Percentiles rank a stretch among this genome's conserved stretches.
Conservation (phyloP, 2,888 invertebrate genomes). For the Thera obeliscata region DNA sequence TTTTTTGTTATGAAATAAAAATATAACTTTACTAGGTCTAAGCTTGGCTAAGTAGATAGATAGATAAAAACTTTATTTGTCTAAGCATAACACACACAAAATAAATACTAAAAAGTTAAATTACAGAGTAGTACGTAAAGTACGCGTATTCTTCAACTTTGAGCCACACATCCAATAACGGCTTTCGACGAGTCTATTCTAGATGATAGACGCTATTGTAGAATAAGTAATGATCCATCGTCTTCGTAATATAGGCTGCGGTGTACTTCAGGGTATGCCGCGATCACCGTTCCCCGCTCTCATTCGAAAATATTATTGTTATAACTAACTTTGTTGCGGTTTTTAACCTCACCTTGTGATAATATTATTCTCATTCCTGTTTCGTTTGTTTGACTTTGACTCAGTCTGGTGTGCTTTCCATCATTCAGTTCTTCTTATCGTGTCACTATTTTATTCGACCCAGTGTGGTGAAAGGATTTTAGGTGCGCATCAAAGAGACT, state of each 20-base stretch:
- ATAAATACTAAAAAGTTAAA: too few relatives aligned
- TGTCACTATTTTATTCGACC: too few relatives aligned
- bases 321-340: slow-evolving; percentile 38
- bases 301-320: slow-evolving; percentile 40
- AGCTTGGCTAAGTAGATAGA: too few relatives aligned
- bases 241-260: slow-evolving; percentile 49
- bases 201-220: slow-evolving; percentile 70
- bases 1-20: too few relatives aligned
- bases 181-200: slow-evolving; percentile 64
- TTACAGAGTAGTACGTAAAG: too few relatives aligned
- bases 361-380: slow-evolving; percentile 12
- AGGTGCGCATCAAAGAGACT: too few relatives aligned
- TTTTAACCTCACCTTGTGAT: slow-evolving; percentile 20
- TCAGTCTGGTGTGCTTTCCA: not conserved
- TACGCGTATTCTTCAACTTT: slow-evolving; percentile 34
- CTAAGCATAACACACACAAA: too few relatives aligned
- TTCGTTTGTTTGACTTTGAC: slow-evolving; percentile 1
- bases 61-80: too few relatives aligned
- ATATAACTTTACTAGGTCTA: too few relatives aligned
- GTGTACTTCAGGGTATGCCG: slow-evolving; percentile 44
- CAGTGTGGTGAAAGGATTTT: too few relatives aligned
- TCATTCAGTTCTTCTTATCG: not conserved
- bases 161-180: slow-evolving; percentile 55
- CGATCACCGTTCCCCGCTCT: slow-evolving; percentile 48
- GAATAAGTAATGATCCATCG: slow-evolving; percentile 59